Conservation (phyloP, 1,140 invertebrate species). For the Drosophila littoralis region DNA sequence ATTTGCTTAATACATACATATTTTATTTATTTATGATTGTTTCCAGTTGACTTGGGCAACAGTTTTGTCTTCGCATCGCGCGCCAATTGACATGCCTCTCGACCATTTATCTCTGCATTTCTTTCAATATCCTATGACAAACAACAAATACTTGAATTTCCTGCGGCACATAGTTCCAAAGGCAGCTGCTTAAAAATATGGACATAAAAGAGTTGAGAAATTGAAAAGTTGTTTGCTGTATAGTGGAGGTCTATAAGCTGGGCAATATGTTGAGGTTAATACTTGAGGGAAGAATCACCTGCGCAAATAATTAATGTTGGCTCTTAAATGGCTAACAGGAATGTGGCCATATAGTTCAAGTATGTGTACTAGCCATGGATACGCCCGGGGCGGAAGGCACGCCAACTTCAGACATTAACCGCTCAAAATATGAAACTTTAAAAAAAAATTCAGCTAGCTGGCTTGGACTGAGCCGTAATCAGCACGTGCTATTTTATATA, state of each 20-base stretch:
- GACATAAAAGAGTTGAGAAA: not conserved
- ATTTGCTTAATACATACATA: constrained; percentile 54
- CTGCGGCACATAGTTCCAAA: not conserved
- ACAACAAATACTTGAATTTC: not conserved
- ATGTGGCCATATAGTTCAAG: no score
- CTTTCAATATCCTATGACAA: constrained; percentile 1
- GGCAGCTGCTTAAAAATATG: not conserved
- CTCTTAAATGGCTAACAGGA: no score
- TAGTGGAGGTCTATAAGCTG: not conserved
- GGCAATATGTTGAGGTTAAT: no score
- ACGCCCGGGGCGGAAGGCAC: no score
- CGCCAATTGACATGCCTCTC: constrained; percentile 27
- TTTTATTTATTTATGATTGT: constrained; percentile 75
- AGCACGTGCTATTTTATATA: no score
- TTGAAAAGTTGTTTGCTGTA: not conserved
- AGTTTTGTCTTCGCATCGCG: constrained; percentile 39
- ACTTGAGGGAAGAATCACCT: no score
- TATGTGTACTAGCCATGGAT: no score
- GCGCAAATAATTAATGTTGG: no score
- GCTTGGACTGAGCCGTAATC: no score
- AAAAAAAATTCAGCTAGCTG: no score
- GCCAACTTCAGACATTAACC: no score
- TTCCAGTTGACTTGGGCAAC: constrained; percentile 75
- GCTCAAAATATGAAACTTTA: no score
- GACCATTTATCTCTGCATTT: constrained; percentile 17